phyloP scores from a whole-genome alignment of 2,113 vertebrate genomes.

The Paratilapia polleni region DNA sequence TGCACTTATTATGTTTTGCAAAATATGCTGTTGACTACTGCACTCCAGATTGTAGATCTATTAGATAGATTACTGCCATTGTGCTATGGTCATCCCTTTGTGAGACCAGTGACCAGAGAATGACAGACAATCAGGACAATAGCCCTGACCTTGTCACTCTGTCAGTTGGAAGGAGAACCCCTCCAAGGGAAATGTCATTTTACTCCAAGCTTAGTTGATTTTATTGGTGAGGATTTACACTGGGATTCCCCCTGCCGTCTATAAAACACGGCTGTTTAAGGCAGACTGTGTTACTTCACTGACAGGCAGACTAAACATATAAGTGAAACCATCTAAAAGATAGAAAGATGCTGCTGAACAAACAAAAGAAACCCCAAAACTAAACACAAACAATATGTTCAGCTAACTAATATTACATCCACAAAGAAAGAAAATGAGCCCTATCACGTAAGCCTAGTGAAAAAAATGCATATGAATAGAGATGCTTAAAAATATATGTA shows the following conservation, averaged over 20 bases:
- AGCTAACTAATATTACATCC: neutral
- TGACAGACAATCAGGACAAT: constrained; percentile 64
- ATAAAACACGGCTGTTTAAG: neutral
- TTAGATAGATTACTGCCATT: constrained; percentile 67
- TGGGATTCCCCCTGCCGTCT: constrained; percentile 2
- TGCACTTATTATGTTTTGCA: neutral
- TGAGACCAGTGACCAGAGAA: constrained; percentile 49
- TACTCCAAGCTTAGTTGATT: constrained; percentile 20
- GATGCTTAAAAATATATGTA: neutral
- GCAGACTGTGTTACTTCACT: neutral
- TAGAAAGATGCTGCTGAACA: neutral
- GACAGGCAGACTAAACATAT: neutral
- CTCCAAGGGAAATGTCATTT: constrained; percentile 44
- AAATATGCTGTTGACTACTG: constrained; percentile 9
- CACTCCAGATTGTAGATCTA: constrained; percentile 31
- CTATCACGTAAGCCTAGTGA: fast-evolving
- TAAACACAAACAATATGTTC: neutral
- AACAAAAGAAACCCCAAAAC: neutral
- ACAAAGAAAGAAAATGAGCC: neutral
- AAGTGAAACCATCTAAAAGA: neutral
- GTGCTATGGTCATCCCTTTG: constrained; percentile 46
- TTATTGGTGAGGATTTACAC: constrained; percentile 34
- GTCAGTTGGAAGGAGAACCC: constrained; percentile 54
- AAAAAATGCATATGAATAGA: neutral
- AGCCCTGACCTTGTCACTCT: constrained; percentile 64